Base-by-base conservation (phyloP, 1,140 invertebrate species). In the Adelges cooleyi region DNA sequence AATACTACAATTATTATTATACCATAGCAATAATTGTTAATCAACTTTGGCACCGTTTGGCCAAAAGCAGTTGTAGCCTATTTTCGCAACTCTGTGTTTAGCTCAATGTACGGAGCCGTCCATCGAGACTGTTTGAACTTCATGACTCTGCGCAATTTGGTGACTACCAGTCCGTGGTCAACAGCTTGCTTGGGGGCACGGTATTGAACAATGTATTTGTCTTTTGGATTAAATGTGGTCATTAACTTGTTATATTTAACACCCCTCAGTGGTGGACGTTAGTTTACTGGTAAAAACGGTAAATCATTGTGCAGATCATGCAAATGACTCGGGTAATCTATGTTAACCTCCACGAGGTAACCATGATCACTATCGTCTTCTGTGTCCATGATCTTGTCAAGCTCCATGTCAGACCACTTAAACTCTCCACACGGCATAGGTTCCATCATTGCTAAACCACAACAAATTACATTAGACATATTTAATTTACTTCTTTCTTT, bases 151-250 rank as follows among this genome's bases (percentile, higher is more conserved):
- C 33, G 25, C 74, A 50, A n/a, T n/a, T n/a, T n/a, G n/a, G n/a
- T n/a, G n/a, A 80, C 50, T 67, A 71, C 72, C 29, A 81, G 44
- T 38, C 78, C 80, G 65, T 73, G 22, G 52, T 73, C 52, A 23
- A 80, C n/a, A 68, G 73, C 77, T 70, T 78, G 76, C 72, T 79
- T 71, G 33, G 80, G 73, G 70, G 75, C 77, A 67, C 69, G 62
- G 71, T 78, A 78, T 71, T 80, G 79, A 40, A 80, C 73, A 44
- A 76, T 69, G 72, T 80, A 80, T 27, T 76, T 76, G 54, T 69
- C 68, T 74, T 74, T 74, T 22, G 29, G 38, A 53, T 73, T 23
- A 18, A 75, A 66, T 52, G 48, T 71, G 27, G 69, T 65, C 38
- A 74, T 42, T 52, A 76, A 66, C 67, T 76, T 76, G 2, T 3